These are phyloP conservation scores for Drosophila lowei DNA, from an alignment of 1,140 invertebrate genomes.

Conservation along the genomic window DNA sequence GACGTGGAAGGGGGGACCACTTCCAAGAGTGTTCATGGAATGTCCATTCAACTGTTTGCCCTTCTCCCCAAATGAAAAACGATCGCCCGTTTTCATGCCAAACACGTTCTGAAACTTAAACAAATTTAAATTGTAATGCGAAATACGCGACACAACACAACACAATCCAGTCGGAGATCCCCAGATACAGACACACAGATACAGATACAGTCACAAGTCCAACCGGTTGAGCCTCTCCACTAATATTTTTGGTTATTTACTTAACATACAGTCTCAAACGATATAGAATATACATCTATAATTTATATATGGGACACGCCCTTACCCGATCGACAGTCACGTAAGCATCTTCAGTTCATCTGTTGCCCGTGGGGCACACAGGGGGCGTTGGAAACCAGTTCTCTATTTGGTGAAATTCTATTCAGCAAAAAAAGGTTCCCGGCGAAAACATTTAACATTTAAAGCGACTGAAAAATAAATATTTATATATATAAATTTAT, in stretches of 20 bases:
- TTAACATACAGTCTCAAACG: background rate
- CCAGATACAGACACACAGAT: background rate
- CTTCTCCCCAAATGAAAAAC: constrained; percentile 41
- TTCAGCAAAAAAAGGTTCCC: constrained; percentile 23
- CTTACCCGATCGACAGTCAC: constrained; percentile 57
- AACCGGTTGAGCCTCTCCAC: constrained; percentile 13
- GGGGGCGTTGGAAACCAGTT: constrained; percentile 58
- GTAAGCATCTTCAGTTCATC: constrained; percentile 60
- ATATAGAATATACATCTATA: constrained; percentile 53
- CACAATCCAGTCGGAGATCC: background rate
- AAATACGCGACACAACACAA: constrained; percentile 47
- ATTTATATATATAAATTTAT: constrained; percentile 47
- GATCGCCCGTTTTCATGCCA: constrained; percentile 52
- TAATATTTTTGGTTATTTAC: constrained; percentile 54
- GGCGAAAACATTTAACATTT: constrained; percentile 61
- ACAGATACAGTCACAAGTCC: background rate
- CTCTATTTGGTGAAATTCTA: constrained; percentile 73
- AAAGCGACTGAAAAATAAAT: constrained; percentile 52
- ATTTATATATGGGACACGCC: constrained; percentile 62
- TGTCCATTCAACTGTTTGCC: constrained; percentile 50
- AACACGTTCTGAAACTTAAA: constrained; percentile 73
- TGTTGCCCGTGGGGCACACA: background rate
- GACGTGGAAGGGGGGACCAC: background rate
- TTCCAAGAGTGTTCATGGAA: constrained; percentile 19
- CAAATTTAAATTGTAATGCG: constrained; percentile 71